phyloP scores from a whole-genome alignment of 2,888 invertebrate genomes.

The Brachyptera putata region DNA sequence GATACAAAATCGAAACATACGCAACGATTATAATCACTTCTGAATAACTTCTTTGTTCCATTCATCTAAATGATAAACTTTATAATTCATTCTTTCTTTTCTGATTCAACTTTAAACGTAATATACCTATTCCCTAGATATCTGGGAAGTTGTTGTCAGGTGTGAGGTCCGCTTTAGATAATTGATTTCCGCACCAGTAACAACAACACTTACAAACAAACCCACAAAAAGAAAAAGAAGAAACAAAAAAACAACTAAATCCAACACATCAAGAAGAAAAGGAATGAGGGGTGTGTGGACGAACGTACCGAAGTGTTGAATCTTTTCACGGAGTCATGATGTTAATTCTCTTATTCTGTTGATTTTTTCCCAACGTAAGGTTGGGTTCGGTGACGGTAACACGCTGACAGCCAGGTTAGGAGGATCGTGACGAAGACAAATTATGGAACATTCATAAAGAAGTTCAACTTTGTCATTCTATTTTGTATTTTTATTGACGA shows the following conservation, averaged over 20 bases:
- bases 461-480: slow-evolving; percentile 4
- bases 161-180: neutral
- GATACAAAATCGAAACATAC: too few relatives aligned
- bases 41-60: too few relatives aligned
- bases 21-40: too few relatives aligned
- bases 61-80: too few relatives aligned
- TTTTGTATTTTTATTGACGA: too few relatives aligned
- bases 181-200: slow-evolving; percentile 3
- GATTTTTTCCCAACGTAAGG: neutral
- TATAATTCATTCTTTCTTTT: too few relatives aligned
- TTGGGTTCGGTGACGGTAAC: slow-evolving; percentile 4
- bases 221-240: too few relatives aligned
- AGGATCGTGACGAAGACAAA: slow-evolving; percentile 13
- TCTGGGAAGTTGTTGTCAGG: too few relatives aligned
- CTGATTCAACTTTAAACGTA: too few relatives aligned
- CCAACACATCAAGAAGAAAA: slow-evolving; percentile 1
- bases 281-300: neutral
- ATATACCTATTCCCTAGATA: too few relatives aligned
- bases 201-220: too few relatives aligned
- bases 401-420: slow-evolving; percentile 11
- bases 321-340: slow-evolving; percentile 15
- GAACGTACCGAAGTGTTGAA: slow-evolving; percentile 6
- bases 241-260: too few relatives aligned
- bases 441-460: slow-evolving; percentile 2
- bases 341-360: slow-evolving; percentile 10